phyloP scores from a whole-genome alignment of 2,797 vertebrate species.

The Pygocentrus nattereri region DNA sequence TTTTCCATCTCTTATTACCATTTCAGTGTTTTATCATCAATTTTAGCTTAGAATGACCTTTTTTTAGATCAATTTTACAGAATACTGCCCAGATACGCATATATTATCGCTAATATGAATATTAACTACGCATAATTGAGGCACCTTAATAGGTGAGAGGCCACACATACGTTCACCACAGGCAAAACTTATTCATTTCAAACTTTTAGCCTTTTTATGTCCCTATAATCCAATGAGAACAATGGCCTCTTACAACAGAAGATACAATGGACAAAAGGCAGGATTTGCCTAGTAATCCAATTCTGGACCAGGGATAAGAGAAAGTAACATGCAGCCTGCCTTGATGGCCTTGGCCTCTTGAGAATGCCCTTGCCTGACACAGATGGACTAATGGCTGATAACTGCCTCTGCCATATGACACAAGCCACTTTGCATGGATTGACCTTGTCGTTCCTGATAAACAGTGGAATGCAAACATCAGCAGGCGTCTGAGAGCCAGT shows the following conservation, averaged over 20 bases:
- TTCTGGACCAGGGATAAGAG: neutral
- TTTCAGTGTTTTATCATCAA: neutral
- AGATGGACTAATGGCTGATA: conserved; percentile 7
- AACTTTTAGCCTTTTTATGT: neutral
- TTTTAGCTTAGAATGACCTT: neutral
- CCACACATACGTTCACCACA: neutral
- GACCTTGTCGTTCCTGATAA: conserved; percentile 47
- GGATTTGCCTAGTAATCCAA: neutral
- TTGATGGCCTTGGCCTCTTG: neutral
- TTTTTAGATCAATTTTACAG: neutral
- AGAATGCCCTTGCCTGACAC: conserved; percentile 19
- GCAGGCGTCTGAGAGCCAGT: conserved; percentile 61
- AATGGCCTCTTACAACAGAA: neutral
- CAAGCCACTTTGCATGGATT: neutral
- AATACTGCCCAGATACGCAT: neutral
- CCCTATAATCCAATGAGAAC: neutral
- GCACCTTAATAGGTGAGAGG: neutral
- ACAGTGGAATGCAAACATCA: conserved; percentile 71
- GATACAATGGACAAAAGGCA: neutral
- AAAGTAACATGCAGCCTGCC: conserved; percentile 13
- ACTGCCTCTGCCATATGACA: neutral
- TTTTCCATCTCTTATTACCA: neutral
- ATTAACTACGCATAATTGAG: neutral
- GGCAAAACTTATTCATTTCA: neutral
- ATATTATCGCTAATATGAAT: neutral